Conservation (phyloP, 2,888 invertebrate species). For the Cerceris ruficornis region DNA sequence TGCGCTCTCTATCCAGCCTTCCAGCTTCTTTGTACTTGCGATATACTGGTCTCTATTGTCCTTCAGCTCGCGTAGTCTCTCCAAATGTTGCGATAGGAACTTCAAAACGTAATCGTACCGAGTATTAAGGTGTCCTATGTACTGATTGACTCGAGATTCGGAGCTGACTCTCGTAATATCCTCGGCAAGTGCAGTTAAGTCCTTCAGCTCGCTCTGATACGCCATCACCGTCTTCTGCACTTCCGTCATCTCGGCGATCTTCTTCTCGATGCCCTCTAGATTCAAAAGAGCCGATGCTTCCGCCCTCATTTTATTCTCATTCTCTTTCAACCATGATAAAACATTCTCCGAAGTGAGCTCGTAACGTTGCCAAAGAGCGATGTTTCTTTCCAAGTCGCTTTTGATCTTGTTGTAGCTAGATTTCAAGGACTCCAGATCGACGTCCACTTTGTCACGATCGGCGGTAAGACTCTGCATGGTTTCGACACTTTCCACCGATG, state of each 20-base stretch:
- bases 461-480: constrained; percentile 86
- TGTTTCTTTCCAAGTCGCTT: constrained; percentile 86
- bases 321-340: constrained; percentile 90
- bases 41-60: constrained; percentile 88
- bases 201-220: constrained; percentile 86
- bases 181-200: constrained; percentile 87
- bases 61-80: constrained; percentile 88
- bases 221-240: constrained; percentile 86
- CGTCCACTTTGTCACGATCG: constrained; percentile 87
- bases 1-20: constrained; percentile 90
- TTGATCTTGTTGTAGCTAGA: constrained; percentile 88
- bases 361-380: constrained; percentile 91
- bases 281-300: constrained; percentile 89
- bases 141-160: constrained; percentile 92
- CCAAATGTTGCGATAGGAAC: constrained; percentile 87
- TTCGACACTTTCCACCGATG: constrained; percentile 89
- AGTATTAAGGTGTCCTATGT: constrained; percentile 89
- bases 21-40: constrained; percentile 87
- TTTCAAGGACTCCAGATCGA: constrained; percentile 88
- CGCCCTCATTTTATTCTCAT: constrained; percentile 88
- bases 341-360: constrained; percentile 89
- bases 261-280: constrained; percentile 86
- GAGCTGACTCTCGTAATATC: constrained; percentile 90
- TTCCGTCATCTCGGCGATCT: constrained; percentile 86
- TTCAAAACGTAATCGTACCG: constrained; percentile 90